Evolutionary conservation across 2,113 vertebrate species (phyloP).

Genomic region (Megaptera novaeangliae): DNA sequence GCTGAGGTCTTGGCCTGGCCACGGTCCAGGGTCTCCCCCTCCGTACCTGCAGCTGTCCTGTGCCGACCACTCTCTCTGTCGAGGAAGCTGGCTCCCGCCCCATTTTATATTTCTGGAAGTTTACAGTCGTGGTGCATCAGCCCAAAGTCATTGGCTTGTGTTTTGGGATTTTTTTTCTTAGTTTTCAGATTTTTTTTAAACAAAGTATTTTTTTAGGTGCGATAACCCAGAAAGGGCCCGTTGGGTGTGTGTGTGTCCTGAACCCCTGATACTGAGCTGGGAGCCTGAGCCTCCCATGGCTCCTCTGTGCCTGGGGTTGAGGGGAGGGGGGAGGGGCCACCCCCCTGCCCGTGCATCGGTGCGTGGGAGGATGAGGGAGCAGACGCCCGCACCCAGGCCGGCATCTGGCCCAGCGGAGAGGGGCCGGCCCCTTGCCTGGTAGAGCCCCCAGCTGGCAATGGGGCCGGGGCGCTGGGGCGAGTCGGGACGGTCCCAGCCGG

Average conservation of each 20-base stretch:
- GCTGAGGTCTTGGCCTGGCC: neutral
- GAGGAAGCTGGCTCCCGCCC: neutral
- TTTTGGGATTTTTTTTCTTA: constrained; percentile 42
- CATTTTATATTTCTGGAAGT: neutral
- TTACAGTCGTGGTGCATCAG: constrained; percentile 49
- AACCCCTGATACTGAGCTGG: neutral
- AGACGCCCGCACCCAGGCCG: accelerated
- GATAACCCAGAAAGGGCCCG: constrained; percentile 64
- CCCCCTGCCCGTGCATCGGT: neutral
- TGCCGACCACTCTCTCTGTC: accelerated
- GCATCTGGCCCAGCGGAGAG: neutral
- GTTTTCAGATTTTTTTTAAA: constrained; percentile 71
- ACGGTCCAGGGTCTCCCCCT: accelerated
- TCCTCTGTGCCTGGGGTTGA: neutral
- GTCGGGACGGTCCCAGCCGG: neutral
- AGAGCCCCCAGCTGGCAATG: neutral
- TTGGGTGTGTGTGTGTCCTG: constrained; percentile 63
- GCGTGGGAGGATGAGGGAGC: neutral
- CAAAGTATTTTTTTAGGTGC: constrained; percentile 78
- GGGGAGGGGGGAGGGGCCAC: neutral
- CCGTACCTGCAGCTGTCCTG: neutral
- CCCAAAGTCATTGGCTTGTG: constrained; percentile 63
- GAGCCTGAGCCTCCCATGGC: neutral
- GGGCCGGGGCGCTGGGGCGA: neutral
- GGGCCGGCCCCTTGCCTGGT: neutral